Evolutionary conservation across 2,113 vertebrate genomes (phyloP), one percentile per base, ranked within the genome.

Genomic region (Suncus etruscus): DNA sequence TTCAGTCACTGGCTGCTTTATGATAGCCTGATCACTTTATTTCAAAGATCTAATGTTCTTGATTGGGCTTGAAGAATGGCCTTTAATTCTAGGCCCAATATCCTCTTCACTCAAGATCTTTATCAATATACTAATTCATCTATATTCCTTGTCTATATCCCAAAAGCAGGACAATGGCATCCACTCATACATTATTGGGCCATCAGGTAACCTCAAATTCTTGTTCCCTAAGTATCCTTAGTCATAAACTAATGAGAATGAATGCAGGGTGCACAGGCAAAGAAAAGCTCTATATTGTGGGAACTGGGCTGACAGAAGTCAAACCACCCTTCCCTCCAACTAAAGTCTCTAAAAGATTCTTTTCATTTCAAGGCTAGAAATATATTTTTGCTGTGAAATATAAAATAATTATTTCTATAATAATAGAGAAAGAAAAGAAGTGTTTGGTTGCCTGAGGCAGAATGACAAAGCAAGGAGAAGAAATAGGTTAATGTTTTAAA

Each of bases 401-500:
- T 16, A 68, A 39, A 63, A 65, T 51, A 29, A 27, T 82, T 69
- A 78, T 75, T 8, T 48, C 0, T 47, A n/a, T 75, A 76, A 73
- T 6, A 31, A 58, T 25, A 65, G 7, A 58, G 8, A 31, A 84
- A 63, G 16, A 22, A 65, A 39, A 69, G 72, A 86, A n/a, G 2
- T 1, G 6, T 25, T 76, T 84, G 24, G 18, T 50, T 80, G 31
- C 45, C 29, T 31, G 11, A 78, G 47, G 29, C 27, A 91, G 11
- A 47, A 54, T 3, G 0, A 27, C n/a, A 86, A 88, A 81, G 25
- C 45, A 82, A 63, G 29, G 32, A 48, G 27, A 82, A n/a, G 22
- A 79, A 87, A 10, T 3, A 50, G 68, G 48, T 74, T 47, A 68
- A 66, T 32, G 9, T 82, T 78, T 88, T 45, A 83, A 87, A 91